Evolutionary conservation across 2,888 invertebrate genomes (phyloP), one percentile per base, ranked within the genome.

Genomic region (Xanthostigma xanthostigma): DNA sequence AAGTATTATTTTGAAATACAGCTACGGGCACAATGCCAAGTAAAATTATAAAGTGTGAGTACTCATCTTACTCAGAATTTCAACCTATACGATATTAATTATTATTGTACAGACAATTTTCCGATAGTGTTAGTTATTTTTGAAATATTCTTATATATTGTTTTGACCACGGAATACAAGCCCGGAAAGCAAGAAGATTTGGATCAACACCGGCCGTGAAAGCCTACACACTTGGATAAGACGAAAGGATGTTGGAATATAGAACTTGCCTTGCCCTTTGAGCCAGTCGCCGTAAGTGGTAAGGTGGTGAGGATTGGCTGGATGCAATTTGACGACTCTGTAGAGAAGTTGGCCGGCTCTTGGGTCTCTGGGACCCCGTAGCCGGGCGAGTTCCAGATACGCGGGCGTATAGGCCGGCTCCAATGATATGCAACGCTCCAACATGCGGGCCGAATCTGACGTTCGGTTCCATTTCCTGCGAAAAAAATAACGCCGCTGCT

Each of bases 261-360:
- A 44, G 13, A 41, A 53, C 60, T 66, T 59, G 81, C 82, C 78
- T 69, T 75, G 76, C 49, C 76, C 75, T 51, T 73, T 72, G 33
- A 81, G 71, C 79, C 85, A 86, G 54, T 79, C 75, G 36, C 81
- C 84, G 59, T 83, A 84, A 53, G 83, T 73, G 40, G 81, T 72
- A 36, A 78, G 74, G 58, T 83, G 79, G 58, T 83, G 81, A 58
- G 83, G 79, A 61, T 81, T 80, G 46, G 64, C 66, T 0, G 81
- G 79, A 56, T 84, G 81, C 46, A 85, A 64, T 36, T 74, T 70
- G n/a, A 80, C 69, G 17, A 83, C 75, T 60, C 75, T 75, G 54
- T 75, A 72, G 44, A 84, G 63, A 12, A 82, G 67, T 42, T 66
- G 64, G 10, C 75, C 74, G 44, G 76, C 75, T 42, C 73, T 72